A percentile compares a stretch with the other conserved stretches of the same genome.
Evolutionary conservation across 2,113 vertebrate species (phyloP).

Genomic region (Phrynocephalus versicolor): DNA sequence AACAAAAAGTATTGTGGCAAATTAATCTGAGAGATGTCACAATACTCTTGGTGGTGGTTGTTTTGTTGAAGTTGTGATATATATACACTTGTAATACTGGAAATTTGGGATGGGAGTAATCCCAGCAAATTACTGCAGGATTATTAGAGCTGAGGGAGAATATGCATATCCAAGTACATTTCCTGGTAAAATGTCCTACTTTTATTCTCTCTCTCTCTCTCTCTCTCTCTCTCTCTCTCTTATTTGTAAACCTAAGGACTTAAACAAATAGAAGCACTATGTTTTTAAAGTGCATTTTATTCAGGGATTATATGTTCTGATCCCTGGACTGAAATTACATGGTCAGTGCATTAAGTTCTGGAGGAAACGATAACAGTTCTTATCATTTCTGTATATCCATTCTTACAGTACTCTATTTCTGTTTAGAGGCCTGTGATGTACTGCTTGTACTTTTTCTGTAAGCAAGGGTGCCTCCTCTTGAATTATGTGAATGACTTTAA

Average conservation of each 20-base stretch:
- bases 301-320: background rate
- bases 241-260: background rate
- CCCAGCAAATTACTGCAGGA: background rate
- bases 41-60: no score
- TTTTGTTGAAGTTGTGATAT: no score
- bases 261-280: background rate
- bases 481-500: background rate
- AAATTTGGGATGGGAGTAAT: background rate
- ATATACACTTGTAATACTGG: background rate
- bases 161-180: background rate
- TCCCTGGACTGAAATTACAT: background rate
- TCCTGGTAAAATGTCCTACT: background rate
- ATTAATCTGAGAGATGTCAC: no score
- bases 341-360: background rate
- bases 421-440: background rate
- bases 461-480: no score
- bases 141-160: background rate
- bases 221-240: background rate
- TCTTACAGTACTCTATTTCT: background rate
- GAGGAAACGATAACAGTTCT: background rate
- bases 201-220: background rate
- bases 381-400: background rate
- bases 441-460: background rate
- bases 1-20: no score
- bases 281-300: background rate